Conservation (phyloP, 2,113 vertebrate genomes). For the Scomber colias region DNA sequence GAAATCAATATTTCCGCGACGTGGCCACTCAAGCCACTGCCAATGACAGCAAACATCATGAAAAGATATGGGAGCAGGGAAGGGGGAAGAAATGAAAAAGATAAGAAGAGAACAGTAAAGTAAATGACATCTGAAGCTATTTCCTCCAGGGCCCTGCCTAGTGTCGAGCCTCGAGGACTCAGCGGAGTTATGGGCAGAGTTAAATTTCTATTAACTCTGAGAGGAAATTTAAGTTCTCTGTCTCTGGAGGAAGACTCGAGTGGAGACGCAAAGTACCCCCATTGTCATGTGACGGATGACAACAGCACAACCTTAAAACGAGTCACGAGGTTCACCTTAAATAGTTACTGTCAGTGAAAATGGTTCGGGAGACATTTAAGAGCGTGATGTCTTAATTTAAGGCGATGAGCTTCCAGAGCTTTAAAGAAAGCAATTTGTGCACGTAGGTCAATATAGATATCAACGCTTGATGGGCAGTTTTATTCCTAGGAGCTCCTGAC, state of each 20-base stretch:
- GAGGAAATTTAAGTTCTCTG: conserved; percentile 81
- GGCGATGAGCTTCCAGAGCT: conserved; percentile 25
- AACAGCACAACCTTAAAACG: conserved; percentile 69
- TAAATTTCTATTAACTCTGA: conserved; percentile 86
- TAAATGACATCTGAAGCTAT: conserved; percentile 88
- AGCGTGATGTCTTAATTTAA: conserved; percentile 65
- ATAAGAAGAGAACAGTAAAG: conserved; percentile 88
- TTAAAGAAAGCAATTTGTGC: conserved; percentile 54
- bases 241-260: conserved; percentile 74
- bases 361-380: conserved; percentile 67
- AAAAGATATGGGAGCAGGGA: conserved; percentile 86
- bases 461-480: conserved; percentile 48
- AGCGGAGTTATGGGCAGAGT: conserved; percentile 82
- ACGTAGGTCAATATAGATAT: conserved; percentile 41
- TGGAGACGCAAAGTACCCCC: conserved; percentile 72
- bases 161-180: conserved; percentile 76
- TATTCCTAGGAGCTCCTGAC: conserved; percentile 27
- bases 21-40: conserved; percentile 82
- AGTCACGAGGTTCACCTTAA: conserved; percentile 68
- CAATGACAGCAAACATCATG: conserved; percentile 88
- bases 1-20: conserved; percentile 85
- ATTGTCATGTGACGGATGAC: conserved; percentile 81
- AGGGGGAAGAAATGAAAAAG: conserved; percentile 85
- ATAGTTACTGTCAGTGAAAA: conserved; percentile 69
- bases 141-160: conserved; percentile 81